Percentiles rank a stretch among this genome's conserved stretches.
These are phyloP conservation scores for Fulica atra DNA, from an alignment of 2,113 vertebrate genomes.

Conservation along the genomic window DNA sequence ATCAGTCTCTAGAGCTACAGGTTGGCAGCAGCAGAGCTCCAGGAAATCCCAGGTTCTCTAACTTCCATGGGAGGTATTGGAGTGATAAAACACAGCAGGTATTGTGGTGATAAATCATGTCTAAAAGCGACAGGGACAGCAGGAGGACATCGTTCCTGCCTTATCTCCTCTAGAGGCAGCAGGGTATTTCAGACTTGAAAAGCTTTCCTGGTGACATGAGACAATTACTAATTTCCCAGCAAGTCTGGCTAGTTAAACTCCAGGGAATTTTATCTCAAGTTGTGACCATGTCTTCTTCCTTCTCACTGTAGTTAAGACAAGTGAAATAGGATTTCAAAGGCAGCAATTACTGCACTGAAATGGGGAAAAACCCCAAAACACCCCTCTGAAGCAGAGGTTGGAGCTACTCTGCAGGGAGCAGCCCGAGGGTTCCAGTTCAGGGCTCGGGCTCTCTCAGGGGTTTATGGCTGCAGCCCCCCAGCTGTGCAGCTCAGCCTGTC, in stretches of 20 bases:
- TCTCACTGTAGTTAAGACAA: accelerated
- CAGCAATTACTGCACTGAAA: not conserved
- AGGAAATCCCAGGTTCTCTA: not conserved
- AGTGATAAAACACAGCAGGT: not conserved
- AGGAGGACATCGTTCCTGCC: not conserved
- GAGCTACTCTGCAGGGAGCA: not conserved
- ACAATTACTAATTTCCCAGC: not conserved
- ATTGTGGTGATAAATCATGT: not conserved
- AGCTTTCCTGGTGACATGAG: not conserved
- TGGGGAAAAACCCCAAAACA: not conserved
- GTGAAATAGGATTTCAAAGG: not conserved
- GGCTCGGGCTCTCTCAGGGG: no score
- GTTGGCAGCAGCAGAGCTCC: not conserved
- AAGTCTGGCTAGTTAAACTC: not conserved
- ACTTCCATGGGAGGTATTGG: not conserved
- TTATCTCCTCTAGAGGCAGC: not conserved
- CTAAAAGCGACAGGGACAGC: not conserved
- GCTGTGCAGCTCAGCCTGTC: not conserved
- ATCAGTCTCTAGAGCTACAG: not conserved
- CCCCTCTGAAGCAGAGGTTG: not conserved
- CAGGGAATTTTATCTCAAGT: not conserved
- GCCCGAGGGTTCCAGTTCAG: no score
- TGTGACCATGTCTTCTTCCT: not conserved
- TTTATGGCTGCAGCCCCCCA: no score
- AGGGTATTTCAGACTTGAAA: not conserved